These are phyloP conservation scores for Choloepus hoffmanni DNA, from an alignment of 2,113 vertebrate species.

Conservation along the genomic window DNA sequence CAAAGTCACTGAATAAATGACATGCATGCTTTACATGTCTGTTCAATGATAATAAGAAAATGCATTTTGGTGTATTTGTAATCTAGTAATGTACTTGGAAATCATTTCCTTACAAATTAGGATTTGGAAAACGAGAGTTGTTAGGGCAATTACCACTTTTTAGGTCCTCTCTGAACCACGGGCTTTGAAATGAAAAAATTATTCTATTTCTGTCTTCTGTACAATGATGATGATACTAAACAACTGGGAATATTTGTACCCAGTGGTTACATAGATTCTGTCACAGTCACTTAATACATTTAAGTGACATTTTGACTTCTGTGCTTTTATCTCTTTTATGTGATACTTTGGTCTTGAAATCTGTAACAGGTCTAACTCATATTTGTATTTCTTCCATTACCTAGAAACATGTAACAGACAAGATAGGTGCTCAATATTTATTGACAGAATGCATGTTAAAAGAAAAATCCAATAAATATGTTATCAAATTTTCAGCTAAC, in stretches of 20 bases:
- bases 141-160: neutral
- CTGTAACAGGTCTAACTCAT: neutral
- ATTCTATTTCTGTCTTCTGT: neutral
- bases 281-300: neutral
- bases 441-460: neutral
- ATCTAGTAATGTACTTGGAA: neutral
- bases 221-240: neutral
- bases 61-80: neutral
- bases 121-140: neutral
- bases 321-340: neutral
- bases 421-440: neutral
- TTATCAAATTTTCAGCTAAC: neutral
- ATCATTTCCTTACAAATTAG: neutral
- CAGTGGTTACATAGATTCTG: neutral
- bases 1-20: neutral
- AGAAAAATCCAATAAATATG: neutral
- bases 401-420: neutral
- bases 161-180: accelerated
- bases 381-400: neutral
- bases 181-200: neutral
- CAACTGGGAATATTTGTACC: neutral
- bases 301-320: neutral
- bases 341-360: neutral
- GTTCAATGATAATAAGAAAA: neutral
- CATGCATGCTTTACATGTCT: neutral